Percentiles rank a stretch among this genome's conserved stretches.
Evolutionary conservation across 2,113 vertebrate genomes (phyloP).

Genomic region (Clarias macrocephalus): DNA sequence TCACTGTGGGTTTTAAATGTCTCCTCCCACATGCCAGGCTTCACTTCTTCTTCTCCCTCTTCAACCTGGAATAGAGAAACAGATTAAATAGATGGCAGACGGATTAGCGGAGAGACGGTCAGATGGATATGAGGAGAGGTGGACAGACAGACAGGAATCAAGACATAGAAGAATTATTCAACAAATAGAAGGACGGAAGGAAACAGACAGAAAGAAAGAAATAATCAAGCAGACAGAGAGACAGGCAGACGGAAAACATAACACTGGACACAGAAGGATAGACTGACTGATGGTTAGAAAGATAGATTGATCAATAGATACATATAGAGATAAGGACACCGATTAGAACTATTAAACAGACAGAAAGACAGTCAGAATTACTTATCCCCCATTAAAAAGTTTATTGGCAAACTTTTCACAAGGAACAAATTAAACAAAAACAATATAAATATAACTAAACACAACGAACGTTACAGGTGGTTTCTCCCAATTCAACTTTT

Average conservation of each 20-base stretch:
- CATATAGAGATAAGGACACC: background rate
- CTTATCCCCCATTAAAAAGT: background rate
- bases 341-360: background rate
- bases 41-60: slow-evolving; percentile 70
- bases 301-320: background rate
- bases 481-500: too few relatives aligned
- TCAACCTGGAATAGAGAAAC: slow-evolving; percentile 50
- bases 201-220: background rate
- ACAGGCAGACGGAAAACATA: background rate
- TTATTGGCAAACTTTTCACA: too few relatives aligned
- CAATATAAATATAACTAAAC: too few relatives aligned
- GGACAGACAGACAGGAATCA: background rate
- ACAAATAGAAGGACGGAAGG: background rate
- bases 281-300: background rate
- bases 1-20: slow-evolving; percentile 88
- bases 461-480: too few relatives aligned
- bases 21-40: slow-evolving; percentile 86
- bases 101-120: background rate
- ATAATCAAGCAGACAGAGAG: background rate
- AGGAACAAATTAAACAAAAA: too few relatives aligned
- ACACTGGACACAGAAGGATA: background rate
- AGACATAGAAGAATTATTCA: background rate
- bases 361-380: background rate
- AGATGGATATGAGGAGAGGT: background rate
- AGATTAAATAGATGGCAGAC: background rate